These are phyloP conservation scores for Tringa solitaria DNA, from an alignment of 2,113 vertebrate species.

Conservation along the genomic window DNA sequence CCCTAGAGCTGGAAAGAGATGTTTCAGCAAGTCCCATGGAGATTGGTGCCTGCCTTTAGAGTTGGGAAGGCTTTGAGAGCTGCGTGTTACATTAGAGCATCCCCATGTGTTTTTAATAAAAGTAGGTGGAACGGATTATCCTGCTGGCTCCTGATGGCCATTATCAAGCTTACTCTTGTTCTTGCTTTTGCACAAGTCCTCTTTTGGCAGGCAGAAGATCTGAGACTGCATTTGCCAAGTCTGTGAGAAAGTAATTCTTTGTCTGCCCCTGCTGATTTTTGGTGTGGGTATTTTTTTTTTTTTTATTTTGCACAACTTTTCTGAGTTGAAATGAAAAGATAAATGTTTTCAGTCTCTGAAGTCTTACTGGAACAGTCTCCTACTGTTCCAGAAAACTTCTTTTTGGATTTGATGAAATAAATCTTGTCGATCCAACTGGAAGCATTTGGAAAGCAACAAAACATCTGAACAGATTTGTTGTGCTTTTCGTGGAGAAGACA, in stretches of 20 bases:
- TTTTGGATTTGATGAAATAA: neutral
- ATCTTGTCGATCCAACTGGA: neutral
- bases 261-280: neutral
- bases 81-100: rapidly evolving
- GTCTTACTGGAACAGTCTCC: neutral
- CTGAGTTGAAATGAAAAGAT: neutral
- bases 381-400: neutral
- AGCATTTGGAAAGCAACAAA: neutral
- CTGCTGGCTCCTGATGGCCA: neutral
- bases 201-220: constrained; percentile 12
- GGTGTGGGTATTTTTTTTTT: too few species aligned
- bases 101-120: neutral
- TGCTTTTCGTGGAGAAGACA: neutral
- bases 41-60: neutral
- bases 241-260: neutral
- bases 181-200: neutral
- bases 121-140: neutral
- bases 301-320: neutral
- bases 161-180: neutral
- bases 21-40: rapidly evolving
- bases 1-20: neutral
- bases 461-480: neutral
- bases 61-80: neutral
- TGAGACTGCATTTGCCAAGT: neutral
- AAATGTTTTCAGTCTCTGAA: neutral